Percentiles rank a stretch among this genome's conserved stretches.
These are phyloP conservation scores for Astur gentilis DNA, from an alignment of 2,113 vertebrate genomes.

Conservation along the genomic window DNA sequence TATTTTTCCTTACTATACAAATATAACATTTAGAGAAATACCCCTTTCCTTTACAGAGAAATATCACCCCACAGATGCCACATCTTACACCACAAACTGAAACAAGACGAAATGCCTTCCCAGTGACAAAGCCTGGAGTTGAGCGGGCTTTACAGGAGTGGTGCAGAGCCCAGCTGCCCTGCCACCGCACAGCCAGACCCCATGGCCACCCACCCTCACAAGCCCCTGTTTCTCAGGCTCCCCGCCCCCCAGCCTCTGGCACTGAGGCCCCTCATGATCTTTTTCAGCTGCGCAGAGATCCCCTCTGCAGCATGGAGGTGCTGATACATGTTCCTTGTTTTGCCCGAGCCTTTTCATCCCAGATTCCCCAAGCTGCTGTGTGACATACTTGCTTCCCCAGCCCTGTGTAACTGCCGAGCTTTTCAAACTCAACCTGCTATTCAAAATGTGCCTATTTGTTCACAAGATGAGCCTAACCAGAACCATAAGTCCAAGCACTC, in stretches of 20 bases:
- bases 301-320: accelerated
- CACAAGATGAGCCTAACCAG: background rate
- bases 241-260: background rate
- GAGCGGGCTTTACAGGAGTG: background rate
- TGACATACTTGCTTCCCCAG: background rate
- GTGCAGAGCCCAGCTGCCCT: background rate
- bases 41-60: background rate
- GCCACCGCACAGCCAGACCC: accelerated
- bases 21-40: slow-evolving; percentile 43
- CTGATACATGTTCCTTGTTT: background rate
- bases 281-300: background rate
- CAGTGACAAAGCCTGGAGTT: background rate
- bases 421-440: background rate
- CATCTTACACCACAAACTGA: background rate
- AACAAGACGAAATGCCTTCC: background rate
- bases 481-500: accelerated
- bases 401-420: background rate
- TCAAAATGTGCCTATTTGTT: background rate
- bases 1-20: slow-evolving; percentile 30
- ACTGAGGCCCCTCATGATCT: background rate
- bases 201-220: background rate
- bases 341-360: background rate
- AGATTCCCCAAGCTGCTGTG: background rate
- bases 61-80: background rate
- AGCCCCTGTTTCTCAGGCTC: background rate